phyloP scores from a whole-genome alignment of 2,797 vertebrate species.

The Octomys mimax region DNA sequence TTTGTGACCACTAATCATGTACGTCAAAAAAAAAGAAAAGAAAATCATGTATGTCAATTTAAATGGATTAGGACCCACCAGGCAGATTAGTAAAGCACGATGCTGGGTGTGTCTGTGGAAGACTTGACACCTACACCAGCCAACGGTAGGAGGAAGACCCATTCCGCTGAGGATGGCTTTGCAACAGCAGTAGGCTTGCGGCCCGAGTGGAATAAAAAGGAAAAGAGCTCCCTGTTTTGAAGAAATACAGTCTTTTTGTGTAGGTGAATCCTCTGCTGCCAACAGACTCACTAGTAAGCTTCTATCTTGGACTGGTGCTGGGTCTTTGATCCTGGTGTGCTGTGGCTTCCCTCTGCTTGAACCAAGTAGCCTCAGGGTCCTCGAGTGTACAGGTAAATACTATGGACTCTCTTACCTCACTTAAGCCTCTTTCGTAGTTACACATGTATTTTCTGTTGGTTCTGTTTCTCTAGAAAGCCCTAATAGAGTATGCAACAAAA shows the following conservation, averaged over 20 bases:
- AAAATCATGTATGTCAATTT: not conserved
- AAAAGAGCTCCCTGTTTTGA: not conserved
- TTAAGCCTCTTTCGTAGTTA: not conserved
- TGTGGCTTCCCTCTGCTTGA: not conserved
- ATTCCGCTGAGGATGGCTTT: not conserved
- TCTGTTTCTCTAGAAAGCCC: not conserved
- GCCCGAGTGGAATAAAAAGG: not conserved
- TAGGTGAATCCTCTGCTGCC: not conserved
- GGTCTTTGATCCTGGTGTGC: not conserved
- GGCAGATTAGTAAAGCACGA: not conserved
- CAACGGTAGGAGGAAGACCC: not conserved
- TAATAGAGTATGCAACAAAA: not conserved
- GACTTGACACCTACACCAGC: not conserved
- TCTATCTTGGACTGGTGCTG: not conserved
- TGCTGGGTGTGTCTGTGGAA: not conserved
- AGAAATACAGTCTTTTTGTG: not conserved
- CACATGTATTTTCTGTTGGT: not conserved
- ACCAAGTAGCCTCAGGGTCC: too few species aligned
- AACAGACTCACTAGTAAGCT: not conserved
- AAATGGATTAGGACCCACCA: not conserved
- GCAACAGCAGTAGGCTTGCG: not conserved
- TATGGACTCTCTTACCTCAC: not conserved
- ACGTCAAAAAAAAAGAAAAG: not conserved
- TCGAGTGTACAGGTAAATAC: not conserved
- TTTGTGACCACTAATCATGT: not conserved